Conservation (phyloP, 2,113 vertebrate genomes). For the Melanostigma gelatinosum region DNA sequence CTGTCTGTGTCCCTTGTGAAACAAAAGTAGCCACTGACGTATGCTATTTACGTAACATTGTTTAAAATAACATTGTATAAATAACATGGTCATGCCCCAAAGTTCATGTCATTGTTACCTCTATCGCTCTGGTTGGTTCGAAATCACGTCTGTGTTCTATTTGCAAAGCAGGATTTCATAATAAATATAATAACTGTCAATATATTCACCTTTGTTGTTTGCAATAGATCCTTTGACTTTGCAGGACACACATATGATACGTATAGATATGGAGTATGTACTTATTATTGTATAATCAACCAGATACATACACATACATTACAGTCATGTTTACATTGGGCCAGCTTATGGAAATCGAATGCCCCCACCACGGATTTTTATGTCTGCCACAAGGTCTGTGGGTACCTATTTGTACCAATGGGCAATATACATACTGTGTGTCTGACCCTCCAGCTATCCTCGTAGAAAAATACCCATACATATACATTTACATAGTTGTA, state of each 20-base stretch:
- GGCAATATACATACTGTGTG: not conserved
- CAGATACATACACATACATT: not conserved
- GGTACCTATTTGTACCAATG: not conserved
- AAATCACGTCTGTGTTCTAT: not conserved
- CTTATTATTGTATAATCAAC: not conserved
- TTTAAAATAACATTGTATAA: not conserved
- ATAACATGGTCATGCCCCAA: not conserved
- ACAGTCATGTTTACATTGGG: not conserved
- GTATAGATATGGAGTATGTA: not conserved
- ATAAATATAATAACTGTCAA: not conserved
- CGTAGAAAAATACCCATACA: constrained; percentile 21
- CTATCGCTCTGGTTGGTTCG: not conserved
- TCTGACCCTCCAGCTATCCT: constrained; percentile 11
- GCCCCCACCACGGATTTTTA: not conserved
- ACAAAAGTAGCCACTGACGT: not conserved
- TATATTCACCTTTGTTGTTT: not conserved
- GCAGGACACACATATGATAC: not conserved
- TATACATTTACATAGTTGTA: constrained; percentile 45
- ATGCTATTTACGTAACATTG: too few species aligned
- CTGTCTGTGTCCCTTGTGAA: not conserved
- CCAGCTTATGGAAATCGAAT: not conserved
- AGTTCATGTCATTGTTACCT: not conserved
- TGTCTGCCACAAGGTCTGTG: not conserved
- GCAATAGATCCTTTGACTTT: not conserved
- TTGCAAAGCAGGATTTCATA: not conserved